These are phyloP conservation scores for Tachina fera DNA, from an alignment of 2,888 invertebrate genomes.

Conservation along the genomic window DNA sequence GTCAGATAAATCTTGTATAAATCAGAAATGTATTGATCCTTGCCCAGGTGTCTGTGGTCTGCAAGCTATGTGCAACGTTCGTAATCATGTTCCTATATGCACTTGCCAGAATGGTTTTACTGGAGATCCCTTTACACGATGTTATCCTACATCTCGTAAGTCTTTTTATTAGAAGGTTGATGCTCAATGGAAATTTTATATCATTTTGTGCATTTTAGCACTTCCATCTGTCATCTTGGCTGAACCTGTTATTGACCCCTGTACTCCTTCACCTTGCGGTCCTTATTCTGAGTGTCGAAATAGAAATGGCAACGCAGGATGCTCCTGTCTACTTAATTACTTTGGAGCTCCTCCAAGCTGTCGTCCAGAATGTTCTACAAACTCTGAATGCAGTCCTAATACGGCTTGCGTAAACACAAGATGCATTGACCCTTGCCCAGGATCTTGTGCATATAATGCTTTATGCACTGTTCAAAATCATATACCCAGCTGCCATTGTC, in stretches of 20 bases:
- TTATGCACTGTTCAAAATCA: constrained; percentile 88
- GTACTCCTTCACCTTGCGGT: constrained; percentile 88
- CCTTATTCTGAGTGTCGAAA: constrained; percentile 87
- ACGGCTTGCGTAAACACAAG: constrained; percentile 90
- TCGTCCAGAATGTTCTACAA: constrained; percentile 88
- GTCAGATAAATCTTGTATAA: constrained; percentile 86
- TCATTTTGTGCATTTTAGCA: constrained; percentile 74
- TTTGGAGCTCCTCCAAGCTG: constrained; percentile 89
- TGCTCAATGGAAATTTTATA: neutral
- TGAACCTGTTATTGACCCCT: constrained; percentile 83
- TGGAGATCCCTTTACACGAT: constrained; percentile 88
- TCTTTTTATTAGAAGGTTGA: constrained; percentile 46
- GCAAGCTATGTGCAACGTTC: constrained; percentile 87
- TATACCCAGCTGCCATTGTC: constrained; percentile 89
- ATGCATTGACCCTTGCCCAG: constrained; percentile 91
- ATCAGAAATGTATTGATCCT: constrained; percentile 88
- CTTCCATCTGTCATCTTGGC: constrained; percentile 75
- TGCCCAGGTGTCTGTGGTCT: constrained; percentile 88
- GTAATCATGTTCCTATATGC: constrained; percentile 88
- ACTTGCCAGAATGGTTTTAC: constrained; percentile 87
- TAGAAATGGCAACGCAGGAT: constrained; percentile 85
- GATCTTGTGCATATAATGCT: constrained; percentile 88
- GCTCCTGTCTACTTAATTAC: constrained; percentile 86
- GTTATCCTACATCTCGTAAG: constrained; percentile 83
- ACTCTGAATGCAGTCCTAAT: constrained; percentile 89